Base-by-base conservation (phyloP, 2,113 vertebrate genomes). In the Talpa occidentalis region DNA sequence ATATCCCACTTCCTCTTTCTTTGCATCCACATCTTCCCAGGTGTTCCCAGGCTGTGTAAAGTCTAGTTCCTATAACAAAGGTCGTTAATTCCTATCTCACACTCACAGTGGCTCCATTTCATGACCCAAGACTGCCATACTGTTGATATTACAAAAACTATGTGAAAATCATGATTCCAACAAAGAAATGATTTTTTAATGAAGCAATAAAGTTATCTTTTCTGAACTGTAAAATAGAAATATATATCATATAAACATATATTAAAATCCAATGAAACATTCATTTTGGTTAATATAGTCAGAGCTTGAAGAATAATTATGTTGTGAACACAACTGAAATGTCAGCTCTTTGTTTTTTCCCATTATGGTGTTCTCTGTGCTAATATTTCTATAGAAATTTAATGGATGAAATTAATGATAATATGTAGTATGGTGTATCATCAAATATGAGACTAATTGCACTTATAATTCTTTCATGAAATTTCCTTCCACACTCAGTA, bases 211-310 rank as follows among this genome's bases (percentile, higher is more conserved):
- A 42, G 28, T 37, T 42, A 66, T 52, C 21, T 70, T 95, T 95
- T 24, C 56, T 70, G 62, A 94, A 66, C 59, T 69, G 66, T 54
- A 17, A 56, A 85, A 47, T 24, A 79, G 67, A 59, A 56, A 54
- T 80, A 49, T n/a, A 37, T 26, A 83, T 82, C 6, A n/a, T 42
- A 26, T 69, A 78, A 72, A 90, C 17, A 79, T 16, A 35, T 69
- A 62, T 44, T 90, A 72, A 64, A 94, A n/a, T 92, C 17, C 26
- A 40, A 81, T 35, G 87, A 69, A 88, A 95, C 73, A 19, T 93
- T 78, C 10, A 78, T 10, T 49, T 67, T 59, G 49, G 8, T 69
- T 80, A 30, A 52, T 60, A 35, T 12, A 72, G 56, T 77, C 76
- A 80, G 12, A 86, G 26, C 15, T 92, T 67, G 24, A 93, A 85